Base-by-base conservation (phyloP, 2,113 vertebrate genomes). In the Himantopus leucocephalus region DNA sequence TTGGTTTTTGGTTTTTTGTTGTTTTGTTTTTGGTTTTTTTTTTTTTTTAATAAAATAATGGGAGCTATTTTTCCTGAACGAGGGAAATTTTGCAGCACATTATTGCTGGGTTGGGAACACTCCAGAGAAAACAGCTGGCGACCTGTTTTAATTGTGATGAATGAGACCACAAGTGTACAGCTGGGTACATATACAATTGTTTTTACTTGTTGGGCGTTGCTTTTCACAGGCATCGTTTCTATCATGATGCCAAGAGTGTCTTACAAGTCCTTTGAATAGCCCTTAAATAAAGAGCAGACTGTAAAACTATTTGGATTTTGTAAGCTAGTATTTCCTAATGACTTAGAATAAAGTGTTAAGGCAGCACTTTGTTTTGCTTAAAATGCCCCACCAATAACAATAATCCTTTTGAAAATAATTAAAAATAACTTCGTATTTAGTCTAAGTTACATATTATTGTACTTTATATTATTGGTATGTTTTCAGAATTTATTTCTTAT, bases 251-350 rank as follows among this genome's bases (percentile, higher is more conserved):
- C 64, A 91, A 59, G 45, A 88, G 14, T 92, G 60, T 91, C 37
- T 77, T 78, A 41, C 24, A n/a, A 45, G 41, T 79, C 53, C 67
- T 97, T 82, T 90, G 85, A 94, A 95, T 92, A 85, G 47, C 56
- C 56, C 48, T 95, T 95, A 66, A 92, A 80, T 92, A 90, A 55
- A 85, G 97, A 97, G 19, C 34, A 96, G 55, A 72, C 66, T 47
- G 30, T 66, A 90, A 92, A 92, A 79, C 58, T 41, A 26, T 86
- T 91, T 74, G 29, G 20, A 52, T 68, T 91, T 86, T 80, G 8
- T 55, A 73, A 76, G 29, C 66, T 47, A 55, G 8, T 67, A 72
- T 63, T 1, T 2, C 20, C 23, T 66, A 58, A 66, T 39, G 32
- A 52, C 56, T 39, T 72, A 22, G 35, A 70, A 55, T 75, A 62